Evolutionary conservation across 2,113 vertebrate genomes (phyloP).

Genomic region (Cranoglanis bouderius): DNA sequence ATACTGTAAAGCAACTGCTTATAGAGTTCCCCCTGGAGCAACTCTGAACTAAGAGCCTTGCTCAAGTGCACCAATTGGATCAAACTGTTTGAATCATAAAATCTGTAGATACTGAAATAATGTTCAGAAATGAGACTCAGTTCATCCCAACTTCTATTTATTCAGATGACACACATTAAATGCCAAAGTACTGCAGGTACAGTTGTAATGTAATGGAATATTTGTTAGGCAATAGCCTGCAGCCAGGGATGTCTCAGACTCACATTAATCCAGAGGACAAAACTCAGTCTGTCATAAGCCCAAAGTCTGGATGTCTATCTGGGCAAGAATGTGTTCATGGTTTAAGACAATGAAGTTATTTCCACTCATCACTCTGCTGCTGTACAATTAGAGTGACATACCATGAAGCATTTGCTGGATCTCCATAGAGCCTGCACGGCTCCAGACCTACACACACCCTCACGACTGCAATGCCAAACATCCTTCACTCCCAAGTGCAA

Average conservation of each 20-base stretch:
- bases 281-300: not conserved
- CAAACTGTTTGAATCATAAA: not conserved
- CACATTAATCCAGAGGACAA: not conserved
- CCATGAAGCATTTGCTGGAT: conserved; percentile 12
- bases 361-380: not conserved
- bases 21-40: not conserved
- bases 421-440: not conserved
- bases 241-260: not conserved
- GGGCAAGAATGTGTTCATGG: not conserved
- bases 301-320: not conserved
- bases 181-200: not conserved
- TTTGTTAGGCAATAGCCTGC: conserved; percentile 12
- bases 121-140: not conserved
- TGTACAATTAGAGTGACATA: conserved; percentile 30
- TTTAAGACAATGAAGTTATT: conserved; percentile 26
- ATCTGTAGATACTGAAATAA: not conserved
- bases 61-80: not conserved
- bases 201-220: not conserved
- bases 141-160: not conserved
- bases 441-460: conserved; percentile 17
- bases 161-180: not conserved
- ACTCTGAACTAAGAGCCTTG: not conserved
- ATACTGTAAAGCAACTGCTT: not conserved
- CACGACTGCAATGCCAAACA: conserved; percentile 18
- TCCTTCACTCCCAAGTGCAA: not conserved